Conservation (phyloP, 1,140 invertebrate species). For the Thaumetopoea pityocampa region DNA sequence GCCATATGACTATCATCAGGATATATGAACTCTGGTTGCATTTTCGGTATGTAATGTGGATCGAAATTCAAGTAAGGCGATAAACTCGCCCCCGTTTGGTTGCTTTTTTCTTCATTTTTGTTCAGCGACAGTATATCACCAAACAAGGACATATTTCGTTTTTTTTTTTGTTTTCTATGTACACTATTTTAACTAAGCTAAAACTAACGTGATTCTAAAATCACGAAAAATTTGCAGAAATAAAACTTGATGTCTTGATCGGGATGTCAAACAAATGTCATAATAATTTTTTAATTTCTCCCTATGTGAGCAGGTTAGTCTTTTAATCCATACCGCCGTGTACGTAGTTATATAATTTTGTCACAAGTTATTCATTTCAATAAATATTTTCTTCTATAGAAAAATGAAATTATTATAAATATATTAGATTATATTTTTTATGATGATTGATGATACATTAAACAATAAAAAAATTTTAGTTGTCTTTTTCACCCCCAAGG, state of each 20-base stretch:
- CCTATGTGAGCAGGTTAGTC: too few relatives aligned
- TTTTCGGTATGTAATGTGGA: constrained; percentile 86
- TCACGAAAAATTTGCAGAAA: constrained; percentile 47
- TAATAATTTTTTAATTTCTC: too few relatives aligned
- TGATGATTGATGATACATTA: too few relatives aligned
- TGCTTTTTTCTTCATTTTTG: constrained; percentile 57
- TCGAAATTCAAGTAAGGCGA: constrained; percentile 96
- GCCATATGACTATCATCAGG: constrained; percentile 82
- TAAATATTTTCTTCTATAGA: too few relatives aligned
- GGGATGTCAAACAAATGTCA: constrained; percentile 28
- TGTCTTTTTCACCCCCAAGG: too few relatives aligned
- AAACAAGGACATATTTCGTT: constrained; percentile 62
- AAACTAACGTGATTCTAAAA: constrained; percentile 39
- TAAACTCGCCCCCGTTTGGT: constrained; percentile 70
- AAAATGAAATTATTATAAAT: too few relatives aligned
- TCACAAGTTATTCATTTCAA: too few relatives aligned
- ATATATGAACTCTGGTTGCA: constrained; percentile 95
- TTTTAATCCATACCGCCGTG: too few relatives aligned
- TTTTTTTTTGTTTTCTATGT: constrained; percentile 15
- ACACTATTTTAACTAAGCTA: constrained; percentile 53
- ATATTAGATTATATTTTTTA: too few relatives aligned
- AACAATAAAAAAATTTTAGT: too few relatives aligned
- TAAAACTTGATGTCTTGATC: constrained; percentile 26
- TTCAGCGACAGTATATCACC: constrained; percentile 59
- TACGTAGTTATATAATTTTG: too few relatives aligned